Base-by-base conservation (phyloP, 1,140 invertebrate species). In the Phocides pigmalion region DNA sequence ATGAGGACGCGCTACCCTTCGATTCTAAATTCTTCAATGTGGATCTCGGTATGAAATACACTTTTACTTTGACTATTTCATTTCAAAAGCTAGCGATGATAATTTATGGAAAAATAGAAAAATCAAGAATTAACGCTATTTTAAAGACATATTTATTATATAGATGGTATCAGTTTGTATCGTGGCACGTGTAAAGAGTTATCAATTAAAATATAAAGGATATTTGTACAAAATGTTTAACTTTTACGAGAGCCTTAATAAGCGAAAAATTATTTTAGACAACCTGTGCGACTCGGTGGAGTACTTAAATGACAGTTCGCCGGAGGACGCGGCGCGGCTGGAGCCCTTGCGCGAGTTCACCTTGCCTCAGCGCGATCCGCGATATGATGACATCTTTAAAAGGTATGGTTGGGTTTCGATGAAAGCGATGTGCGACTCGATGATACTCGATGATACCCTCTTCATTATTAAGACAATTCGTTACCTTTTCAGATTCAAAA, bases 311-410 rank as follows among this genome's bases (percentile, higher is more conserved):
- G 50, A 22, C 0, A 64, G 66, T 3, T 32, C 19, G 0, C 63
- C 72, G 0, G 71, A 82, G 0, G 59, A 76, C 35, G 35, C 65
- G 8, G 76, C 83, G 3, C 70, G 63, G 2, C 76, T 88, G 8
- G 82, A 88, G 37, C 84, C 87, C 0, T 62, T 88, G 42, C 70
- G 73, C 1, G 87, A 90, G 66, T 89, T 80, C 71, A 82, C 82
- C 0, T 22, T 80, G 51, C 66, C 74, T 0, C 22, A 41, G 11
- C 70, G 82, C 0, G 84, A 82, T 54, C 61, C 62, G 5, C 59
- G 72, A 25, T 74, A 87, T 61, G 77, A 83, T 35, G 62, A 19
- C 2, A 53, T 53, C 3, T 64, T 87, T 2, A 15, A 68, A 8
- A 67, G 63, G 86, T 88, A 17, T 1, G 62, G 28, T 11, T 61